Conservation (phyloP, 2,113 vertebrate genomes). For the Chitala chitala region DNA sequence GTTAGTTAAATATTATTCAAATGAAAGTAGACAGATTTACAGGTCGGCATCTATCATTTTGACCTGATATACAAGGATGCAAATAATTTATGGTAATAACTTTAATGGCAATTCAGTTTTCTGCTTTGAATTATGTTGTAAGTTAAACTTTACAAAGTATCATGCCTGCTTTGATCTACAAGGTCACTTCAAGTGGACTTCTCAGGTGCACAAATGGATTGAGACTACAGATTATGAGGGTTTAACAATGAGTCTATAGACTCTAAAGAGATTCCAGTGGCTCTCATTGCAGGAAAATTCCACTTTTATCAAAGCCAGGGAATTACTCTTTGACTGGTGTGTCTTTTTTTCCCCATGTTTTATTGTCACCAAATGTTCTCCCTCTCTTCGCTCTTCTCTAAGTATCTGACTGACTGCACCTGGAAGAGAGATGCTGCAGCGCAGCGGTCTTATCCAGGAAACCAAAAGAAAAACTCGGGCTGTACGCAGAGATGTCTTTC, state of each 20-base stretch:
- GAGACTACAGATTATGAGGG: slow-evolving; percentile 51
- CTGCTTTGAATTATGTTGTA: slow-evolving; percentile 2
- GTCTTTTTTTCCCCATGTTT: slow-evolving; percentile 41
- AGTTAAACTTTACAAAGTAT: background rate
- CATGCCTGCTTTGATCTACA: slow-evolving; percentile 47
- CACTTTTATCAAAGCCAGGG: slow-evolving; percentile 41
- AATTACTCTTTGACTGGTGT: slow-evolving; percentile 50
- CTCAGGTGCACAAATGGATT: slow-evolving; percentile 48
- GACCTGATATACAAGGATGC: background rate
- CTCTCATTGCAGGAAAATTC: slow-evolving; percentile 42
- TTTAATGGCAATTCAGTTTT: background rate
- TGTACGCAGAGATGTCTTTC: background rate
- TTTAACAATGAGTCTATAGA: slow-evolving; percentile 43
- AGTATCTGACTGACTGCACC: background rate
- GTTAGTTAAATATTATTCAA: background rate
- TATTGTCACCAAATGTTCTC: slow-evolving; percentile 51
- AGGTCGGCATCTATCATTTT: background rate
- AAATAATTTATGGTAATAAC: background rate
- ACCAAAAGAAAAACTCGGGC: slow-evolving; percentile 1
- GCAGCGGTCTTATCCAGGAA: background rate
- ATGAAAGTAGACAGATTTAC: background rate
- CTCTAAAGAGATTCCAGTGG: slow-evolving; percentile 46
- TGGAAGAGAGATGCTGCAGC: background rate
- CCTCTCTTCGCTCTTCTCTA: background rate
- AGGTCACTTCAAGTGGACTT: slow-evolving; percentile 39